Percentiles rank a stretch among this genome's conserved stretches.
phyloP scores from a whole-genome alignment of 2,797 vertebrate species.

The Trachops cirrhosus region DNA sequence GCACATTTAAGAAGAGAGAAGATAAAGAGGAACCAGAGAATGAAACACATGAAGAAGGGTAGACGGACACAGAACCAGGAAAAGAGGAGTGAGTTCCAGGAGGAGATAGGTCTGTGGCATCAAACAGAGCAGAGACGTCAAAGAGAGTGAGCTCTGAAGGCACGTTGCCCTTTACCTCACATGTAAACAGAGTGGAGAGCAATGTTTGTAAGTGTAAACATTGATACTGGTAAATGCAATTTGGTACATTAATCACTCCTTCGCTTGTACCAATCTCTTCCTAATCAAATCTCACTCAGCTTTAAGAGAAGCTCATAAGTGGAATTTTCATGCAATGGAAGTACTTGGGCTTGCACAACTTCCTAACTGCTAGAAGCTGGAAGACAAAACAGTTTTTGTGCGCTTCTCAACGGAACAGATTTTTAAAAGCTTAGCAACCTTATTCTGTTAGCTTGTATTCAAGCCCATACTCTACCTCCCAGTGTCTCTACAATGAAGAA shows the following conservation, averaged over 20 bases:
- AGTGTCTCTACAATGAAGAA: neutral
- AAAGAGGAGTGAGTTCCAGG: neutral
- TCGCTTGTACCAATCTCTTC: neutral
- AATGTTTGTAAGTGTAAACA: neutral
- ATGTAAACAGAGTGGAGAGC: accelerated
- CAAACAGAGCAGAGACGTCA: neutral
- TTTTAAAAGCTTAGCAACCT: neutral
- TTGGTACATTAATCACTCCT: neutral
- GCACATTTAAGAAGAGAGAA: neutral
- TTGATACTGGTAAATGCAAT: neutral
- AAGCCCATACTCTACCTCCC: neutral
- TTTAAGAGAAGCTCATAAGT: neutral
- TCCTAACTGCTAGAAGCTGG: neutral
- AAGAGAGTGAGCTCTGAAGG: neutral
- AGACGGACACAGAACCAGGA: no score
- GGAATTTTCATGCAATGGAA: neutral
- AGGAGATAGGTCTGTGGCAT: neutral
- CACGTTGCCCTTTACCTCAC: accelerated
- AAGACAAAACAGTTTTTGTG: slow-evolving; percentile 14
- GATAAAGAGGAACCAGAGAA: neutral
- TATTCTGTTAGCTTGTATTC: neutral
- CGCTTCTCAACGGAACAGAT: neutral
- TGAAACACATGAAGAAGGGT: neutral
- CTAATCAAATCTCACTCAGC: neutral
- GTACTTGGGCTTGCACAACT: neutral